Evolutionary conservation across 1,140 invertebrate species (phyloP).

Genomic region (Neodiprion virginianus): DNA sequence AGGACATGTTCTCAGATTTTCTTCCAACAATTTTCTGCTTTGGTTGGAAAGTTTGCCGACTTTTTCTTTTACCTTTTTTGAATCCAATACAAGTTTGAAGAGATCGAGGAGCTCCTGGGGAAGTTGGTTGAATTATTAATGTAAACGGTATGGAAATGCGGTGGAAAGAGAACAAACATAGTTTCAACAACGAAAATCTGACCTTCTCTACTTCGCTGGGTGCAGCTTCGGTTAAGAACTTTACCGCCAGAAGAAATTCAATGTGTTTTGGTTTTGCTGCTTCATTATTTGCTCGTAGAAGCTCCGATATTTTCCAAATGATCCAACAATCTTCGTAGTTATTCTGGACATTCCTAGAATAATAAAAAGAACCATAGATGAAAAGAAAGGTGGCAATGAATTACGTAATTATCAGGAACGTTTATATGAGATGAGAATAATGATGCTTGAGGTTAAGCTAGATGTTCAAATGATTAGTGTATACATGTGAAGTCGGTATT

Average conservation of each 20-base stretch:
- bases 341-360: neutral
- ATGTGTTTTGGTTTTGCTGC: slow-evolving; percentile 21
- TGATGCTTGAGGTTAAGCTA: too few relatives aligned
- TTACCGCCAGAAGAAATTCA: slow-evolving; percentile 27
- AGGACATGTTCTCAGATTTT: slow-evolving; percentile 36
- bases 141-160: slow-evolving; percentile 13
- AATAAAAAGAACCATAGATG: too few relatives aligned
- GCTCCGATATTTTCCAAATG: neutral
- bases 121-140: slow-evolving; percentile 4
- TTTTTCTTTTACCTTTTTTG: slow-evolving; percentile 20
- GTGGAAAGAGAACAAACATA: slow-evolving; percentile 18
- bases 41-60: slow-evolving; percentile 21
- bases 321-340: neutral
- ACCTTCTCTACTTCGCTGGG: slow-evolving; percentile 30
- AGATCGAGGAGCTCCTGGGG: slow-evolving; percentile 40
- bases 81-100: slow-evolving; percentile 26
- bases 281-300: neutral
- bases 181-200: slow-evolving; percentile 29
- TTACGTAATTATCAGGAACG: too few relatives aligned
- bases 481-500: neutral
- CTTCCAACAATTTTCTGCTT: slow-evolving; percentile 39
- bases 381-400: too few relatives aligned
- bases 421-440: too few relatives aligned
- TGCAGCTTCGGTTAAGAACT: slow-evolving; percentile 28
- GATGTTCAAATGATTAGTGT: too few relatives aligned